phyloP scores from a whole-genome alignment of 2,113 vertebrate species.

The Saguinus midas region DNA sequence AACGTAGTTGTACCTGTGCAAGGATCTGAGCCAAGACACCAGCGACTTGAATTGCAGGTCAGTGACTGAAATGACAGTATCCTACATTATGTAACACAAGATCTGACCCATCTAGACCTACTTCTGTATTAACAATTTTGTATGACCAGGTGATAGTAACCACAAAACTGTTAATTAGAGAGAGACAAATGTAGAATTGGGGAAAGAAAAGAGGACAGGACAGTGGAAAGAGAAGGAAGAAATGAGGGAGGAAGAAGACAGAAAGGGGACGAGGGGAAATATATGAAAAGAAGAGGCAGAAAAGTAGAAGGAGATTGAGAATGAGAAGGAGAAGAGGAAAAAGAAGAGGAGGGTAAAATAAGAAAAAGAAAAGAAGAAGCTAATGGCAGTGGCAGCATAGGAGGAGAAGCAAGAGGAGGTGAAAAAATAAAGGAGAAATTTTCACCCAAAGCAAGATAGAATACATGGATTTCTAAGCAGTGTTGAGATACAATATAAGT shows the following conservation, averaged over 20 bases:
- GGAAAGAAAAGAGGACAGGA: background rate
- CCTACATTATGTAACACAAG: no score
- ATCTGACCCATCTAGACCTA: background rate
- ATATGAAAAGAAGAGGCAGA: background rate
- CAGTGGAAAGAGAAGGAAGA: background rate
- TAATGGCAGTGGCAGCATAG: background rate
- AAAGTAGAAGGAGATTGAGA: background rate
- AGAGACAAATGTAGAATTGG: background rate
- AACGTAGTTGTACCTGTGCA: background rate
- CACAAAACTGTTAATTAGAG: background rate
- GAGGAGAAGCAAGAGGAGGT: background rate
- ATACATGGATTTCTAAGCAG: background rate
- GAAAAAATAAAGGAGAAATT: background rate
- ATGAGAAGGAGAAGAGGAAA: background rate
- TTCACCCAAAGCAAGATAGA: background rate
- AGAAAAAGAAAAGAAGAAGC: background rate
- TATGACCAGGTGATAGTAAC: background rate
- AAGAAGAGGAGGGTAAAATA: background rate
- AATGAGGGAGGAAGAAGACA: background rate
- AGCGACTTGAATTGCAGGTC: background rate
- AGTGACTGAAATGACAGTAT: background rate
- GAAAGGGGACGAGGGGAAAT: background rate
- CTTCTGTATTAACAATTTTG: background rate
- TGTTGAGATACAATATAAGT: background rate
- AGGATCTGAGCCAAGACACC: background rate